Base-by-base conservation (phyloP, 2,888 invertebrate species). In the Podotricha telesiphe region DNA sequence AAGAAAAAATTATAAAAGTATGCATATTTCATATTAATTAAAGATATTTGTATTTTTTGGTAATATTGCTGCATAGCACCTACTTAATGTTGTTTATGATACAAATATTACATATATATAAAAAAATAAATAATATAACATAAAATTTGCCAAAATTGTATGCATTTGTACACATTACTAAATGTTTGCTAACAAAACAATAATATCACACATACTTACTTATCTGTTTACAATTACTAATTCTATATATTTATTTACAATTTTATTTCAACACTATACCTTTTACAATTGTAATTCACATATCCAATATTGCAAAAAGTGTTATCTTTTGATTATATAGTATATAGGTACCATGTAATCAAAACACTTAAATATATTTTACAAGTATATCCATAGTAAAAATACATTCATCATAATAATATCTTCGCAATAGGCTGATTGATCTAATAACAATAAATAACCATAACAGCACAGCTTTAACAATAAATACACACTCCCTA, bases 201-300 rank as follows among this genome's bases (percentile, higher is more conserved):
- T 11, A 55, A 34, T 34, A 37, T 22, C n/a, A 42, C 22, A n/a
- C 10, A 56, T 58, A 55, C 55, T 55, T 55, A 55, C 55, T 17
- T 55, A 37, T 37, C 11, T 34, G 2, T 13, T 28, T 34, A 34
- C 17, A 55, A 17, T 55, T 11, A 13, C 6, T 19, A 17, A 37
- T 6, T 19, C 6, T 34, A 37, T 17, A 37, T 10, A 34, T 34
- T 34, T 53, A 34, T 34, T 55, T 0, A 37, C 11, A 55, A 6
- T 1, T 55, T 19, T n/a, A 10, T n/a, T 53, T 17, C 1, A 34
- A 17, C 8, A 34, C 10, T 34, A 17, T n/a, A 48, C 5, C 28
- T 17, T 55, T 34, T 17, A 55, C 55, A 55, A 17, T 34, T 34
- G 11, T 34, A 8, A 55, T 5, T 34, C 34, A 10, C 17, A 34